Conservation (phyloP, 2,888 invertebrate species). For the Epinotia demarniana region DNA sequence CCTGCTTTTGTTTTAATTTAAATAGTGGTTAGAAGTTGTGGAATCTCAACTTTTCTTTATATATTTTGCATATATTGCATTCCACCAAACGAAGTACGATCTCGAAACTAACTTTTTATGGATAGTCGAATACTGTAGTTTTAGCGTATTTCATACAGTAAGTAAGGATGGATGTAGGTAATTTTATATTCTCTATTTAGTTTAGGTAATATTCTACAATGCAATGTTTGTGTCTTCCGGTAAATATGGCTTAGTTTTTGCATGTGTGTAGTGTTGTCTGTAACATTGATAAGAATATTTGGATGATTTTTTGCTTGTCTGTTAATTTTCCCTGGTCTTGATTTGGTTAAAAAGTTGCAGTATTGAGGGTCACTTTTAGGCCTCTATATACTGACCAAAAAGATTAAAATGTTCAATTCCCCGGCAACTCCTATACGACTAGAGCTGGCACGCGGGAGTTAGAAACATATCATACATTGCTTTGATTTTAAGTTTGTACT, state of each 20-base stretch:
- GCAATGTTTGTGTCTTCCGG: slow-evolving; percentile 25
- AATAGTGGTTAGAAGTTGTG: too few species aligned
- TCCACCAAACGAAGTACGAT: neutral
- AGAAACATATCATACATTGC: neutral
- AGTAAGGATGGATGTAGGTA: neutral
- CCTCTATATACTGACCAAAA: too few species aligned
- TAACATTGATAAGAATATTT: neutral
- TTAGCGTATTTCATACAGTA: neutral
- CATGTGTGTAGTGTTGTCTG: slow-evolving; percentile 35
- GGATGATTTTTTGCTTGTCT: slow-evolving; percentile 12
- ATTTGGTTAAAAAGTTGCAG: neutral
- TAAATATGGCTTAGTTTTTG: slow-evolving; percentile 20
- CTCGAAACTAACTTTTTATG: slow-evolving; percentile 15
- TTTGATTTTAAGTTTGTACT: slow-evolving; percentile 4
- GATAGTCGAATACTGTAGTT: neutral
- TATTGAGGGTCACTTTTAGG: too few species aligned
- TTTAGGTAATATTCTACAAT: neutral
- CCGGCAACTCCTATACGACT: too few species aligned
- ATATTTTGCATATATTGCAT: too few species aligned
- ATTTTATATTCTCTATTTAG: neutral
- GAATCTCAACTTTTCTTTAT: too few species aligned
- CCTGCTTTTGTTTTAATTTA: neutral
- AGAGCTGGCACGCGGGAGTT: too few species aligned
- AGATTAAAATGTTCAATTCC: too few species aligned
- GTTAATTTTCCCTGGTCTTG: neutral